Conservation (phyloP, 2,113 vertebrate species). For the Saccopteryx leptura region DNA sequence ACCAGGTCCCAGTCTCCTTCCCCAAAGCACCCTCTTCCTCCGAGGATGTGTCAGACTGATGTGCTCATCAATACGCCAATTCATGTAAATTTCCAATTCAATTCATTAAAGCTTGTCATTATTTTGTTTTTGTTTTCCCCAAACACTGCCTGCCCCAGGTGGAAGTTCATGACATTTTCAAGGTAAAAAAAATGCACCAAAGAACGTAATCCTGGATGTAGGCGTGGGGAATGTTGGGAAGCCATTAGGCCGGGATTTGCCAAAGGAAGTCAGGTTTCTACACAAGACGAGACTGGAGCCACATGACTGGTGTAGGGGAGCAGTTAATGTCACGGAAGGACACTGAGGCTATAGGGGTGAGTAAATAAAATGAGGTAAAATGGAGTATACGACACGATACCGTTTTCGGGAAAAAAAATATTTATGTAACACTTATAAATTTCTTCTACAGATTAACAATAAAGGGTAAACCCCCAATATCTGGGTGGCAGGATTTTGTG, state of each 20-base stretch:
- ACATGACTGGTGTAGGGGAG: fast-evolving
- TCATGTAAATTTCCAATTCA: background rate
- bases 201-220: background rate
- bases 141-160: background rate
- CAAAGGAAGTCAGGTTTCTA: background rate
- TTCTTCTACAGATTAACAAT: fast-evolving
- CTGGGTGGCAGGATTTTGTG: too few relatives aligned
- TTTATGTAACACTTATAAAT: background rate
- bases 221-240: background rate
- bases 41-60: fast-evolving
- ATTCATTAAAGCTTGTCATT: background rate
- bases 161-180: background rate
- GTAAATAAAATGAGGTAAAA: fast-evolving
- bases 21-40: too few relatives aligned
- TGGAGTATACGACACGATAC: fast-evolving
- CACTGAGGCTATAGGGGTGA: fast-evolving
- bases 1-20: fast-evolving
- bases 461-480: background rate
- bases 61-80: background rate
- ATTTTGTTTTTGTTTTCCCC: background rate
- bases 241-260: background rate
- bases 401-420: background rate
- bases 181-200: background rate
- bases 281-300: background rate
- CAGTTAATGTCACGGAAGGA: fast-evolving